Evolutionary conservation across 1,140 invertebrate species (phyloP).

Genomic region (Bicyclus anynana): DNA sequence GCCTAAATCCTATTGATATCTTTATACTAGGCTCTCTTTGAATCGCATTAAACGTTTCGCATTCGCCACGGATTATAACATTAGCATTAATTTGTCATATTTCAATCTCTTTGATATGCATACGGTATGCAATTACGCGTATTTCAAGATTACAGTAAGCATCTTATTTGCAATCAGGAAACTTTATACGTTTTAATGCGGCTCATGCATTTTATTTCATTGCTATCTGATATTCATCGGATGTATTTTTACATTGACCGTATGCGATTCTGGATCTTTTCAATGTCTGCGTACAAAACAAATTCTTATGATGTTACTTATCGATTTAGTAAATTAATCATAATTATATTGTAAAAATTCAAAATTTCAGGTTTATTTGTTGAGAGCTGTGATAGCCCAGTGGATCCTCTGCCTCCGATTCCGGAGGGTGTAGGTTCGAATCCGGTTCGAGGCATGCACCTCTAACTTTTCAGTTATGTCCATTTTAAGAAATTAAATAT

Average conservation of each 20-base stretch:
- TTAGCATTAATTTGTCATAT: constrained; percentile 42
- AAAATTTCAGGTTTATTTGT: too few relatives aligned
- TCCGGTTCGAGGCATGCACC: too few relatives aligned
- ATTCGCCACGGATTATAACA: constrained; percentile 36
- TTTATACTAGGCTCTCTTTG: constrained; percentile 44
- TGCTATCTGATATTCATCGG: background rate
- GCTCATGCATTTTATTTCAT: constrained; percentile 3
- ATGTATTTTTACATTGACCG: background rate
- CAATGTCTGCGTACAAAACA: too few relatives aligned
- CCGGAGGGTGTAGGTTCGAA: too few relatives aligned
- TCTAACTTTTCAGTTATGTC: too few relatives aligned
- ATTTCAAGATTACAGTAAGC: constrained; percentile 40
- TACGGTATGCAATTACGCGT: constrained; percentile 30
- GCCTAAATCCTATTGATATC: constrained; percentile 53
- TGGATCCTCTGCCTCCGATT: too few relatives aligned
- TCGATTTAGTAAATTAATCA: too few relatives aligned
- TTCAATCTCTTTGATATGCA: constrained; percentile 38
- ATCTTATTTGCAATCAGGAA: constrained; percentile 17
- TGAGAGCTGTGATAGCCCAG: too few relatives aligned
- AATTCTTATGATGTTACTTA: too few relatives aligned
- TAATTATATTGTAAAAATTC: too few relatives aligned
- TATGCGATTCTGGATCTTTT: too few relatives aligned
- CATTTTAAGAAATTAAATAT: too few relatives aligned
- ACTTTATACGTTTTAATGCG: constrained; percentile 10
- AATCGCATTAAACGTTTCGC: constrained; percentile 33